A percentile compares a stretch with the other conserved stretches of the same genome.
Conservation (phyloP, 30 jellyfish, hydroid and myxozoan genomes). For the Turritopsis rubra region DNA sequence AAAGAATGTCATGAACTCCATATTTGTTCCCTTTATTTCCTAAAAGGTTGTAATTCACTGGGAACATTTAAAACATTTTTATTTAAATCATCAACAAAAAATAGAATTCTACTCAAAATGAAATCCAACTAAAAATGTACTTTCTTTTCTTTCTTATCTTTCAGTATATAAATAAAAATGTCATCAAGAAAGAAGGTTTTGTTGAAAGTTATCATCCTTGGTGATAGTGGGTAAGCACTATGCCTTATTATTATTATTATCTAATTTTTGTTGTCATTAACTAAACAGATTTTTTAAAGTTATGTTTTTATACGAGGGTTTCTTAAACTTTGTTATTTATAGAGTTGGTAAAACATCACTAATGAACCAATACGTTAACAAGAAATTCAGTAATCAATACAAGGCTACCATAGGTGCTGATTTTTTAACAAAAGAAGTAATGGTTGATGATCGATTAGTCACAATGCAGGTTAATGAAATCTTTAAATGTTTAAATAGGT, state of each 20-base stretch:
- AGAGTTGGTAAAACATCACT: conserved; percentile 98
- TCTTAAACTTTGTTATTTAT: background rate
- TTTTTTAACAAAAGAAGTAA: conserved; percentile 93
- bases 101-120: too few relatives aligned
- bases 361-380: conserved; percentile 96
- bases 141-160: too few relatives aligned
- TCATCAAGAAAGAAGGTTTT: conserved; percentile 95
- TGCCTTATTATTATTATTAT: background rate
- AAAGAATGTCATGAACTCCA: too few relatives aligned
- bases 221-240: conserved; percentile 95
- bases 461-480: conserved; percentile 89
- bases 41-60: too few relatives aligned
- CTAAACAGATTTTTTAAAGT: background rate
- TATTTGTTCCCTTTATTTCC: too few relatives aligned
- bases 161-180: conserved; percentile 34
- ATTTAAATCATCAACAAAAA: too few relatives aligned
- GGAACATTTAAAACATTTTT: too few relatives aligned
- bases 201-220: conserved; percentile 89
- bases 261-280: background rate
- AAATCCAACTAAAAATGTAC: too few relatives aligned
- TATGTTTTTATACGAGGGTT: background rate
- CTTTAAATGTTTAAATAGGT: background rate
- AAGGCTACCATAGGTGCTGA: conserved; percentile 99
- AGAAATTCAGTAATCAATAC: conserved; percentile 94
- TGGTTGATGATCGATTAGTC: conserved; percentile 96